These are phyloP conservation scores for Drosophila bifasciata DNA, from an alignment of 1,140 invertebrate species.

Conservation along the genomic window DNA sequence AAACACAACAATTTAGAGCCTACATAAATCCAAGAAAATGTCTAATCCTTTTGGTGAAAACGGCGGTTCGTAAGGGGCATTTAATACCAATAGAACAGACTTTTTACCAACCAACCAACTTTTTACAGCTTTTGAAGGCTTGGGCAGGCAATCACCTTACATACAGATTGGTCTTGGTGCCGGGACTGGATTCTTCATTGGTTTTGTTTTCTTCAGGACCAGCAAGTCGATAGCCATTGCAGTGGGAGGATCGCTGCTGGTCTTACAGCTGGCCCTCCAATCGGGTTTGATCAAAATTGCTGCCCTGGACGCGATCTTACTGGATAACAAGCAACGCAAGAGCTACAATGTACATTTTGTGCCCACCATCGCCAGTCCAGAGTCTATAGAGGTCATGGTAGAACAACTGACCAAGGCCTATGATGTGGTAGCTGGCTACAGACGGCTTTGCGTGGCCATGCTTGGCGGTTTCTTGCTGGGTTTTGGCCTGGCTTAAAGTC, in stretches of 20 bases:
- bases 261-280: slow-evolving; percentile 30
- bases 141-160: slow-evolving; percentile 25
- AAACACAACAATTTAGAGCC: slow-evolving; percentile 25
- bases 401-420: slow-evolving; percentile 6
- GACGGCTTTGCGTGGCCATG: slow-evolving; percentile 36
- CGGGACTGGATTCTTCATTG: slow-evolving; percentile 25
- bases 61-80: slow-evolving; percentile 33
- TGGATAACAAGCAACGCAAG: background rate
- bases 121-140: slow-evolving; percentile 25
- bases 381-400: background rate
- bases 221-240: slow-evolving; percentile 44
- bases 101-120: too few species aligned
- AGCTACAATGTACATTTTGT: background rate
- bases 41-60: background rate
- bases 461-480: slow-evolving; percentile 54
- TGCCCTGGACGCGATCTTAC: background rate
- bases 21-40: background rate
- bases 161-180: slow-evolving; percentile 54
- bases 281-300: slow-evolving; percentile 24
- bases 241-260: slow-evolving; percentile 23
- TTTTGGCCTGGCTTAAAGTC: slow-evolving; percentile 40
- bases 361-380: background rate
- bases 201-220: slow-evolving; percentile 33
- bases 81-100: too few species aligned
- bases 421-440: background rate